These are phyloP conservation scores for Ptyas mucosa DNA, from an alignment of 2,113 vertebrate species.

Conservation along the genomic window DNA sequence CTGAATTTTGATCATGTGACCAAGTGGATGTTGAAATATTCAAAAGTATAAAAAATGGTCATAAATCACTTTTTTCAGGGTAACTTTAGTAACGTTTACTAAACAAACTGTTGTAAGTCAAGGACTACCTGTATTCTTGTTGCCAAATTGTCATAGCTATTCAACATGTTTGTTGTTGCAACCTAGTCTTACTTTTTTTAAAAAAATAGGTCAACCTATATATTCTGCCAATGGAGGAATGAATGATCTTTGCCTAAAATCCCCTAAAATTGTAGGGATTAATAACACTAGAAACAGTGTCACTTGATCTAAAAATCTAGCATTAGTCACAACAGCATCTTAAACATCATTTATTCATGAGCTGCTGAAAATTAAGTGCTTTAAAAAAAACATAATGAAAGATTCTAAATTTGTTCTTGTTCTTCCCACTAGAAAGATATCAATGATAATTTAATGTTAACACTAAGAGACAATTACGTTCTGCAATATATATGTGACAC, in stretches of 20 bases:
- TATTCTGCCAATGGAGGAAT: not conserved
- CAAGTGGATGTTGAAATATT: not conserved
- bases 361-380: not conserved
- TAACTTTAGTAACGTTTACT: not conserved
- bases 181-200: not conserved
- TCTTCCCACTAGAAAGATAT: not conserved
- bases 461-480: not conserved
- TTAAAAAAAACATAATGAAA: not conserved
- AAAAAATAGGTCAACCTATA: not conserved
- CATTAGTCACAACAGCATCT: not conserved
- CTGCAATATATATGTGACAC: not conserved
- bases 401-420: not conserved
- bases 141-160: not conserved
- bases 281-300: not conserved
- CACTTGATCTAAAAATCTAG: conserved; percentile 14
- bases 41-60: not conserved
- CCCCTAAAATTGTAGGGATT: not conserved
- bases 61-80: not conserved
- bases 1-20: not conserved
- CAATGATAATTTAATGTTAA: not conserved
- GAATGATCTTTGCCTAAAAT: not conserved
- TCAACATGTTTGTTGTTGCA: not conserved
- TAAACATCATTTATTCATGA: conserved; percentile 12
- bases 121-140: not conserved
- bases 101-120: not conserved